A percentile compares a stretch with the other conserved stretches of the same genome.
These are phyloP conservation scores for Caenorhabditis sp. DNA, from an alignment of 2,888 invertebrate genomes.

Conservation along the genomic window DNA sequence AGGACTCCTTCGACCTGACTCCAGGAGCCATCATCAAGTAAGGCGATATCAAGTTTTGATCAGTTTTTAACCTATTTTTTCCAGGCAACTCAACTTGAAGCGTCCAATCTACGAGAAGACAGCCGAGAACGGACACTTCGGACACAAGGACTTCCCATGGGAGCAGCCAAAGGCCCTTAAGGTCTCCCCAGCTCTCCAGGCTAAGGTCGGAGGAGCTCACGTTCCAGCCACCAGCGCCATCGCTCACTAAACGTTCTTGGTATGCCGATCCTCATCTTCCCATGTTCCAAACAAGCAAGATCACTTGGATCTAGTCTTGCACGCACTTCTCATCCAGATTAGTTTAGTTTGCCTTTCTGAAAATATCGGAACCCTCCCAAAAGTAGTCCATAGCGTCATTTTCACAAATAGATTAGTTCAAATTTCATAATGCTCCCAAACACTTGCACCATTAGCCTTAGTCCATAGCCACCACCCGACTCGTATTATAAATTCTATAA, in stretches of 20 bases:
- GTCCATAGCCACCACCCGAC: too few relatives aligned
- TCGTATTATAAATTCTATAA: too few relatives aligned
- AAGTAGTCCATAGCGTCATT: too few relatives aligned
- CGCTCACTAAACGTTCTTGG: constrained; percentile 66
- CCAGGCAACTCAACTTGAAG: constrained; percentile 86
- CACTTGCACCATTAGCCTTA: too few relatives aligned
- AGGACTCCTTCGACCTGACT: constrained; percentile 96
- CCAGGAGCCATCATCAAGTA: constrained; percentile 98
- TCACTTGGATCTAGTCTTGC: too few relatives aligned
- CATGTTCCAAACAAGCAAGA: neutral
- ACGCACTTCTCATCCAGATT: neutral
- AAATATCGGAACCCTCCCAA: neutral
- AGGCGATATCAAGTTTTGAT: constrained; percentile 84
- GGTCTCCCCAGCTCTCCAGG: constrained; percentile 72
- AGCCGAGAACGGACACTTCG: constrained; percentile 98
- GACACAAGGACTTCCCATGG: constrained; percentile 96
- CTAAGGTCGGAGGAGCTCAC: constrained; percentile 65
- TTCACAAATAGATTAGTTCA: too few relatives aligned
- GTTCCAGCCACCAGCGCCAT: constrained; percentile 64
- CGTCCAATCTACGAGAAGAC: constrained; percentile 98
- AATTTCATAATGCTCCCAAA: too few relatives aligned
- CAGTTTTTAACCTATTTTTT: constrained; percentile 23
- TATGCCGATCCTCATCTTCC: constrained; percentile 16
- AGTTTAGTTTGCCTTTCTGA: neutral
- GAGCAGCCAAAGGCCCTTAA: constrained; percentile 92